Base-by-base conservation (phyloP, 2,113 vertebrate species). In the Lates calcarifer region DNA sequence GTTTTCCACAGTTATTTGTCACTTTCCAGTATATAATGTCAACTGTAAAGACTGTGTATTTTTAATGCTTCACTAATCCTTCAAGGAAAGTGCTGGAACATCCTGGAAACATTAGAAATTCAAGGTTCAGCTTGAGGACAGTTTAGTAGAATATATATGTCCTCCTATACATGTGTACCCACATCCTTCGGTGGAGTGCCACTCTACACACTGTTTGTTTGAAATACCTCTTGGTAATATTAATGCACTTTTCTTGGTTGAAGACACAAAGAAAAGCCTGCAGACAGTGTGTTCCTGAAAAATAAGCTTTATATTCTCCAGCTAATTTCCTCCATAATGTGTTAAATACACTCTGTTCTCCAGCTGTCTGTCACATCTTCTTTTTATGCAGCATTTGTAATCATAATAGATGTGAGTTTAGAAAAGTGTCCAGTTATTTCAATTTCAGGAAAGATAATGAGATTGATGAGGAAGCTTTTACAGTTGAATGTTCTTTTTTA, bases 151-250 rank as follows among this genome's bases (percentile, higher is more conserved):
- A 55, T 39, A 2, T 28, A 70, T 37, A 20, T 47, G 72, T 41
- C 2, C 37, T 85, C 10, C 4, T 35, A 9, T 45, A 28, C 4
- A 62, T 15, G 5, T 57, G 18, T 45, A 37, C 28, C 10, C 24
- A n/a, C 57, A 45, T 53, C 57, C 47, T 67, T 5, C 33, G 35
- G 22, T 53, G 5, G 4, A 69, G 56, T 47, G 37, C 47, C 24
- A 49, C 58, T 53, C 9, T 28, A 37, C 41, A 20, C 43, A 68
- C 53, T 31, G 49, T 14, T 72, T 39, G 29, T 67, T 37, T 77
- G 7, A 82, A 72, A 45, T 37, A 51, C 43, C 26, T 24, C 35
- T 56, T 6, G 75, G 72, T 61, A 37, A 43, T 77, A 41, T 77
- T 68, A 18, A 49, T 56, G 24, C 5, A 7, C 33, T 60, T 56